Percentiles rank a stretch among this genome's conserved stretches.
These are phyloP conservation scores for Xenopus borealis DNA, from an alignment of 2,113 vertebrate genomes.

Conservation along the genomic window DNA sequence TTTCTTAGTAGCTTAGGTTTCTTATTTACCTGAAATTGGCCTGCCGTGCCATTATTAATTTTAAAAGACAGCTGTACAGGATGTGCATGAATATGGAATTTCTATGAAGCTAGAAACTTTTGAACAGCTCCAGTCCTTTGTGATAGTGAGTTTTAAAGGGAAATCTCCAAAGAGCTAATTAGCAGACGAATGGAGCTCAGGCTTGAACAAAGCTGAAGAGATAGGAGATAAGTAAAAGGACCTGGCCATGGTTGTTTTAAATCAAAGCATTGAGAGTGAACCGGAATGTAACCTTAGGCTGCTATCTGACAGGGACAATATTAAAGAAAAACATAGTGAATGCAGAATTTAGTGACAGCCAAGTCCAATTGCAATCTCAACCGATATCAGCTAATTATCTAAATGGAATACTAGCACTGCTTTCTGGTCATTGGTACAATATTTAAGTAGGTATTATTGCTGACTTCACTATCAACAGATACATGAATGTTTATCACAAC, in stretches of 20 bases:
- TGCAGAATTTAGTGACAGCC: slow-evolving; percentile 68
- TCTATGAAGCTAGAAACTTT: slow-evolving; percentile 83
- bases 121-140: slow-evolving; percentile 79
- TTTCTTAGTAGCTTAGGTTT: slow-evolving; percentile 55
- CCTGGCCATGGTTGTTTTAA: slow-evolving; percentile 89
- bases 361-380: slow-evolving; percentile 59
- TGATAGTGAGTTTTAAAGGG: slow-evolving; percentile 86
- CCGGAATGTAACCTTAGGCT: slow-evolving; percentile 85
- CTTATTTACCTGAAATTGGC: slow-evolving; percentile 77
- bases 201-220: slow-evolving; percentile 88
- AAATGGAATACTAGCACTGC: slow-evolving; percentile 25
- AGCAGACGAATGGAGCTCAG: slow-evolving; percentile 90
- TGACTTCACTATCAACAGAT: no score
- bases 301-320: slow-evolving; percentile 91
- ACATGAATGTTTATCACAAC: no score
- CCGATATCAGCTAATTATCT: slow-evolving; percentile 57
- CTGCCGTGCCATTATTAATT: slow-evolving; percentile 80
- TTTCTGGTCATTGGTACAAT: neutral
- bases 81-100: slow-evolving; percentile 81
- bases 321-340: slow-evolving; percentile 70
- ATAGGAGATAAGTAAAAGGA: slow-evolving; percentile 82
- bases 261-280: slow-evolving; percentile 88
- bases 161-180: slow-evolving; percentile 99
- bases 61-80: slow-evolving; percentile 66
- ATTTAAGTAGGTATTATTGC: neutral